Percentiles rank a stretch among this genome's conserved stretches.
Evolutionary conservation across 2,888 invertebrate species (phyloP).

Genomic region (Agonopterix arenella): DNA sequence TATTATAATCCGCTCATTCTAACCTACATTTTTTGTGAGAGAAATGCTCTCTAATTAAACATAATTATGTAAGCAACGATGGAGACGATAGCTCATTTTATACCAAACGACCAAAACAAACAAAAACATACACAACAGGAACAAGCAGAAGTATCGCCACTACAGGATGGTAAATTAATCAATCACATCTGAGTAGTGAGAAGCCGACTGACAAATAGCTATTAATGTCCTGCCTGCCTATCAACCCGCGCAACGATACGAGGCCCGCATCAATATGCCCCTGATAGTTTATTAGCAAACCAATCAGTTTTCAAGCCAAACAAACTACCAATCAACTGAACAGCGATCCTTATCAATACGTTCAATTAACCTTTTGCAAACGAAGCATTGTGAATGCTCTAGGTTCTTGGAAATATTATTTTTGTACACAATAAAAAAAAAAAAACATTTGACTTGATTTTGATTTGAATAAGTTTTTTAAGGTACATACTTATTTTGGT

Average conservation of each 20-base stretch:
- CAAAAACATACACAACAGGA: no score
- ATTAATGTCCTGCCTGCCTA: conserved; percentile 44
- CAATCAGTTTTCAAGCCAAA: conserved; percentile 49
- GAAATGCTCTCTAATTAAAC: no score
- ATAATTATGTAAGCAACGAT: no score
- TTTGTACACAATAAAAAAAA: no score
- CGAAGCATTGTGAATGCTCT: neutral
- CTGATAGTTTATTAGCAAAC: conserved; percentile 48
- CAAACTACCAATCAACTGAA: conserved; percentile 48
- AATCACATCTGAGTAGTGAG: conserved; percentile 49
- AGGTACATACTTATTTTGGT: no score
- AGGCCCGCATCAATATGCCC: conserved; percentile 31
- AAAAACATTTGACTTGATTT: no score
- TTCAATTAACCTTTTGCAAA: conserved; percentile 3
- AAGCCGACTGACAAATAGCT: conserved; percentile 64
- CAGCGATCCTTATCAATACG: conserved; percentile 24
- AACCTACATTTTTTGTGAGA: no score
- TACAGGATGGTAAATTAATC: conserved; percentile 42
- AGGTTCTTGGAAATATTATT: no score
- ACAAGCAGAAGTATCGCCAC: neutral
- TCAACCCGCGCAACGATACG: conserved; percentile 36
- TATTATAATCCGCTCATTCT: no score
- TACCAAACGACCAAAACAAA: no score
- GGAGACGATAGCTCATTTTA: no score
- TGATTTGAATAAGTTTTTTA: no score